Evolutionary conservation across 2,113 vertebrate genomes (phyloP).

Genomic region (Catharus bicknelli): DNA sequence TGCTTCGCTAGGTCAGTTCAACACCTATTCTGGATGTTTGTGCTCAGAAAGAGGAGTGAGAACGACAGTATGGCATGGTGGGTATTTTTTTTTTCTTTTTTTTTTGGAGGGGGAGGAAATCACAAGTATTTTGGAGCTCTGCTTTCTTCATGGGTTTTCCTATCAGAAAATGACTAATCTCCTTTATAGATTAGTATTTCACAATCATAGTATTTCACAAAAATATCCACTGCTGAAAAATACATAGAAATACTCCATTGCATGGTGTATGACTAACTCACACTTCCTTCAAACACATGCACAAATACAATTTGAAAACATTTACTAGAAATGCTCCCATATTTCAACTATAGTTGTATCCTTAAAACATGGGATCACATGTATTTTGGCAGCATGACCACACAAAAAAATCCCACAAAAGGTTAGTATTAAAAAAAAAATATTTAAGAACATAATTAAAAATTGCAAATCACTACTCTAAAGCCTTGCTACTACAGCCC

Average conservation of each 20-base stretch:
- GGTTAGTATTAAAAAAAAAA: not conserved
- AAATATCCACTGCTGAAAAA: not conserved
- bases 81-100: not conserved
- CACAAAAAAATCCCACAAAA: not conserved
- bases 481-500: not conserved
- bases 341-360: not conserved
- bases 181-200: not conserved
- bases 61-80: fast-evolving
- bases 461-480: not conserved
- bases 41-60: not conserved
- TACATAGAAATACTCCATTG: not conserved
- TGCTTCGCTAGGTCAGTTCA: not conserved
- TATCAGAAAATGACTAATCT: not conserved
- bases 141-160: not conserved
- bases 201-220: not conserved
- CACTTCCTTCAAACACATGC: not conserved
- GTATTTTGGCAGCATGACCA: not conserved
- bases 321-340: not conserved
- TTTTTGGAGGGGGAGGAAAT: not conserved
- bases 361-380: not conserved
- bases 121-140: not conserved
- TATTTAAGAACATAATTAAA: not conserved
- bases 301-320: not conserved
- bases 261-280: fast-evolving
- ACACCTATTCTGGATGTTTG: not conserved